Conservation (phyloP, 2,797 vertebrate species). For the Tamandua tetradactyla region DNA sequence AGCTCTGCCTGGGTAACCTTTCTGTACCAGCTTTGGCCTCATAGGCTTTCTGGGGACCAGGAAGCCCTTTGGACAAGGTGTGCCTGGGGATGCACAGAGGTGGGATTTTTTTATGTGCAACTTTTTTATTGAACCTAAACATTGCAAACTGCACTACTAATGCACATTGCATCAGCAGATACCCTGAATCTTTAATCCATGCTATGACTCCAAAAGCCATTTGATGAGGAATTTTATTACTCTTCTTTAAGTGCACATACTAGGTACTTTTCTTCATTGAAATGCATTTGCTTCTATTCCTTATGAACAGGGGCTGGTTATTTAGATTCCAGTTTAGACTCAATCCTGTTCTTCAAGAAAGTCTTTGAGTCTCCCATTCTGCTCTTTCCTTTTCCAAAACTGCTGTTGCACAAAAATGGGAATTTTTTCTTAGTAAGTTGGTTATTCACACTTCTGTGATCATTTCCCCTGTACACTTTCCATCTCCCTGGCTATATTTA, state of each 20-base stretch:
- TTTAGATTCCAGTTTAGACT: background rate
- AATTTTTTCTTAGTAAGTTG: slow-evolving; percentile 17
- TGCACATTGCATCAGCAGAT: background rate
- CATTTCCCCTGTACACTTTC: background rate
- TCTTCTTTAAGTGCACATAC: background rate
- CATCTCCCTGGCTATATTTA: background rate
- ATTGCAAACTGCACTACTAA: background rate
- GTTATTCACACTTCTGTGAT: slow-evolving; percentile 2
- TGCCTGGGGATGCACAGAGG: slow-evolving; percentile 24
- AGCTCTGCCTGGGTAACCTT: background rate
- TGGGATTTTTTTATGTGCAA: background rate
- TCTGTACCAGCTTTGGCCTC: background rate
- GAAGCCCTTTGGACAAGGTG: background rate
- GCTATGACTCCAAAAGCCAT: background rate
- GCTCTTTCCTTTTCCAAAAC: background rate
- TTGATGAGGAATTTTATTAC: slow-evolving; percentile 11
- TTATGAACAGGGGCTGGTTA: background rate
- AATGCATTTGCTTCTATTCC: background rate
- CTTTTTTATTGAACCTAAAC: background rate
- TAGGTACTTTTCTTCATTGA: background rate
- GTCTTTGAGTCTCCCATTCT: background rate
- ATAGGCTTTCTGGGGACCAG: background rate
- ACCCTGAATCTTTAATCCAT: background rate
- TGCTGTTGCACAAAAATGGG: background rate
- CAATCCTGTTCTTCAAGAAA: background rate